Conservation (phyloP, 2,888 invertebrate genomes). For the Epicampocera succincta region DNA sequence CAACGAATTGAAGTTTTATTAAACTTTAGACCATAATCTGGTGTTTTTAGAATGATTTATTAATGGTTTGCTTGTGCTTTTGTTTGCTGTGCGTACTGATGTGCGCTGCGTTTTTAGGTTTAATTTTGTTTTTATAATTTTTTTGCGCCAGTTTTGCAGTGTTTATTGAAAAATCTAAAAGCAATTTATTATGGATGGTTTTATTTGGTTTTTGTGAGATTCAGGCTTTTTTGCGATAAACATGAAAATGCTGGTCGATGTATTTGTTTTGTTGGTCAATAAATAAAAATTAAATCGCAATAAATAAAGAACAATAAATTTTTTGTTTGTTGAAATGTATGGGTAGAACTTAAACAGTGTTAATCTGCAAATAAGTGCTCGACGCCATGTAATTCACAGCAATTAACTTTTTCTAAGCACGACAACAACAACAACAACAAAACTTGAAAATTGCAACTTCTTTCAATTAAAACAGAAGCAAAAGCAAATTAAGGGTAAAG, state of each 20-base stretch:
- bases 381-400: slow-evolving; percentile 11
- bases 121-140: slow-evolving; percentile 11
- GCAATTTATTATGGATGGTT: slow-evolving; percentile 46
- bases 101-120: not conserved
- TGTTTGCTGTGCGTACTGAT: not conserved
- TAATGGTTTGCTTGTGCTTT: slow-evolving; percentile 42
- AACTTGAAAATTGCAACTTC: not conserved
- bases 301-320: slow-evolving; percentile 14
- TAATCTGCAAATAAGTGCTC: slow-evolving; percentile 40
- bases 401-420: not conserved
- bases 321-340: not conserved
- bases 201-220: slow-evolving; percentile 10
- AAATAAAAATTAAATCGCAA: slow-evolving; percentile 41
- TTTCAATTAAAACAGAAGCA: slow-evolving; percentile 6
- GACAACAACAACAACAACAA: not conserved
- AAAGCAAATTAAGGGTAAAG: not conserved
- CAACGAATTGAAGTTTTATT: slow-evolving; percentile 42
- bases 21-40: slow-evolving; percentile 45
- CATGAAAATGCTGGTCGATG: not conserved
- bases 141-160: not conserved
- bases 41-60: slow-evolving; percentile 53
- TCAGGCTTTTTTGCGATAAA: slow-evolving; percentile 3
- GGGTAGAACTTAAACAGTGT: slow-evolving; percentile 9
- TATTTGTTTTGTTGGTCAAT: slow-evolving; percentile 6
- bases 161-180: slow-evolving; percentile 32